Evolutionary conservation across 2,888 invertebrate genomes (phyloP).

Genomic region (Pachydiplax longipennis): DNA sequence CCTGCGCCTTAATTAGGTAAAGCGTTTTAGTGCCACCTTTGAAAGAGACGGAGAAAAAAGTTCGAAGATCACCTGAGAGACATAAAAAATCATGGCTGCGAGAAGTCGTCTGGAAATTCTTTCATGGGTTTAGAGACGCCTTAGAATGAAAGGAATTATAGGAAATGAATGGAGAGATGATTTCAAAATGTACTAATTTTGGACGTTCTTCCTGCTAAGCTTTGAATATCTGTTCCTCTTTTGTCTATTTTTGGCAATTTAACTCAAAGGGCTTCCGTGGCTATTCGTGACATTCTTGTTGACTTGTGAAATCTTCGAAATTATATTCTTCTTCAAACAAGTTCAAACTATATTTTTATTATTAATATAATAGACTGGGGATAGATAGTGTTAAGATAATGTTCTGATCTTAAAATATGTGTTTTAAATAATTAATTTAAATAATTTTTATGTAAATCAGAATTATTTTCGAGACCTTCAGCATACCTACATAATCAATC

Average conservation of each 20-base stretch:
- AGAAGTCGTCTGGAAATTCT: neutral
- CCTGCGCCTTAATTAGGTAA: neutral
- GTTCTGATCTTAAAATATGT: too few species aligned
- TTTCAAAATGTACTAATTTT: neutral
- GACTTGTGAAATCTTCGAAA: too few species aligned
- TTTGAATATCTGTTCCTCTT: neutral
- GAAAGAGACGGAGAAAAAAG: neutral
- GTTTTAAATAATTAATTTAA: too few species aligned
- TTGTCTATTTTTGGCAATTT: neutral
- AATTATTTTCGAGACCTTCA: too few species aligned
- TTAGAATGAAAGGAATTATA: neutral
- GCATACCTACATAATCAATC: too few species aligned
- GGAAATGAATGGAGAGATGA: neutral
- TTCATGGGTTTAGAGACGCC: neutral
- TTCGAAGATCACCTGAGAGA: neutral
- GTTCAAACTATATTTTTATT: too few species aligned
- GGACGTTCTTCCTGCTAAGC: neutral
- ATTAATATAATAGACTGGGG: too few species aligned
- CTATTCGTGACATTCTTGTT: neutral
- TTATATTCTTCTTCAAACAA: too few species aligned
- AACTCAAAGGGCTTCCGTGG: neutral
- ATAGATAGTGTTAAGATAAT: too few species aligned
- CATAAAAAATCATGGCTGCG: neutral
- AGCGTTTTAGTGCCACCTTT: neutral
- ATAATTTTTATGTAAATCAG: too few species aligned